These are phyloP conservation scores for Peromyscus maniculatus DNA, from an alignment of 2,113 vertebrate species.

Conservation along the genomic window DNA sequence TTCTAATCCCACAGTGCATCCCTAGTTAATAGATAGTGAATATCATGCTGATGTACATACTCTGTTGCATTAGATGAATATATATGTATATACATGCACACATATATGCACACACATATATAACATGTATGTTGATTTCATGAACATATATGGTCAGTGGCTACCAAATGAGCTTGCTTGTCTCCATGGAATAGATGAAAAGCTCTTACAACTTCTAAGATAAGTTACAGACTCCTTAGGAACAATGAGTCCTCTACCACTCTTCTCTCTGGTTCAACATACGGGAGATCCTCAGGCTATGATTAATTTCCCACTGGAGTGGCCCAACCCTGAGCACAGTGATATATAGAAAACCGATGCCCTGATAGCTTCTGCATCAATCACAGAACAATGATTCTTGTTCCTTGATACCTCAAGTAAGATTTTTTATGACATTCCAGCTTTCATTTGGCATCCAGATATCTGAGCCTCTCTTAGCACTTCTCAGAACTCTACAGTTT, in stretches of 20 bases:
- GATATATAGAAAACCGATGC: background rate
- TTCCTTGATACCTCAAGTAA: background rate
- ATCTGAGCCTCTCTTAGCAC: background rate
- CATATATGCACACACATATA: background rate
- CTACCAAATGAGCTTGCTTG: background rate
- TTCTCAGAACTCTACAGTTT: background rate
- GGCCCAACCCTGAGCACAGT: background rate
- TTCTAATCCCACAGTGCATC: slow-evolving; percentile 59
- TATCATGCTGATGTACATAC: slow-evolving; percentile 45
- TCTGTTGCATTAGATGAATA: background rate
- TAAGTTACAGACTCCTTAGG: background rate
- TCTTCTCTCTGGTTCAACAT: background rate
- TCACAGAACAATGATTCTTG: background rate
- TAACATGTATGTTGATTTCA: background rate
- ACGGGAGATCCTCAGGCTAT: background rate
- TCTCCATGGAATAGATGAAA: background rate
- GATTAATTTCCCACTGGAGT: background rate
- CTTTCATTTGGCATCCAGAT: background rate
- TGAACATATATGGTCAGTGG: background rate
- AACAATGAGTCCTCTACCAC: background rate
- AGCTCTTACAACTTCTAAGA: background rate
- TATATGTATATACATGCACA: background rate
- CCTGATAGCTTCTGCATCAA: background rate
- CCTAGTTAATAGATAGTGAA: slow-evolving; percentile 64
- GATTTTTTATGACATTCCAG: background rate